Evolutionary conservation across 2,797 vertebrate species (phyloP).

Genomic region (Cuculus canorus): DNA sequence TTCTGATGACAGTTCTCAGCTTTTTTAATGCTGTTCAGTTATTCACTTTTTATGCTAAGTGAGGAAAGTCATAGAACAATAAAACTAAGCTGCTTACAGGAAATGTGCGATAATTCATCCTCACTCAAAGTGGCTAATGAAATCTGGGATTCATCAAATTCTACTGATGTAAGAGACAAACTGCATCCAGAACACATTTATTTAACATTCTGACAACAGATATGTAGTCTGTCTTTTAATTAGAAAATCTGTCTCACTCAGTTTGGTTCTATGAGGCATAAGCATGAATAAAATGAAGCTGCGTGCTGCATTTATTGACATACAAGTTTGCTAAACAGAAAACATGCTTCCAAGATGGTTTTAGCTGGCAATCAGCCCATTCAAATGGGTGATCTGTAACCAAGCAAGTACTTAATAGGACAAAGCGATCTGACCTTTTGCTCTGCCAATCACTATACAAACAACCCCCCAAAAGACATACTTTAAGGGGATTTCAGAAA

Average conservation of each 20-base stretch:
- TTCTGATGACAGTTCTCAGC: not conserved
- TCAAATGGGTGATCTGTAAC: not conserved
- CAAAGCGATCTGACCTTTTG: not conserved
- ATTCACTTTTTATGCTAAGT: slow-evolving; percentile 26
- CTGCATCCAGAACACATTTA: not conserved
- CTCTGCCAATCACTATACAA: not conserved
- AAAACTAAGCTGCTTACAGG: slow-evolving; percentile 24
- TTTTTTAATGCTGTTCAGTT: not conserved
- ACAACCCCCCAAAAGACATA: fast-evolving
- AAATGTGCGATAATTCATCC: slow-evolving; percentile 3
- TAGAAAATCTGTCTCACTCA: not conserved
- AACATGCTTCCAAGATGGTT: not conserved
- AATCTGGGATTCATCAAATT: slow-evolving; percentile 26
- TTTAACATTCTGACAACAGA: not conserved
- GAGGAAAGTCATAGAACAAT: not conserved
- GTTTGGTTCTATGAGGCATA: not conserved
- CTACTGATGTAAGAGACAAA: not conserved
- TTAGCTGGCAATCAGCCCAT: not conserved
- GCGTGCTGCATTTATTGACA: not conserved
- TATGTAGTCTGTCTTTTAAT: not conserved
- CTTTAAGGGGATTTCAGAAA: not conserved
- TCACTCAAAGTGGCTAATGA: not conserved
- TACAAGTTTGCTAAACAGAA: not conserved
- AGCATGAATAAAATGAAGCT: not conserved
- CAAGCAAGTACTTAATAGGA: not conserved